Evolutionary conservation across 2,113 vertebrate genomes (phyloP).

Genomic region (Percopsis transmontana): DNA sequence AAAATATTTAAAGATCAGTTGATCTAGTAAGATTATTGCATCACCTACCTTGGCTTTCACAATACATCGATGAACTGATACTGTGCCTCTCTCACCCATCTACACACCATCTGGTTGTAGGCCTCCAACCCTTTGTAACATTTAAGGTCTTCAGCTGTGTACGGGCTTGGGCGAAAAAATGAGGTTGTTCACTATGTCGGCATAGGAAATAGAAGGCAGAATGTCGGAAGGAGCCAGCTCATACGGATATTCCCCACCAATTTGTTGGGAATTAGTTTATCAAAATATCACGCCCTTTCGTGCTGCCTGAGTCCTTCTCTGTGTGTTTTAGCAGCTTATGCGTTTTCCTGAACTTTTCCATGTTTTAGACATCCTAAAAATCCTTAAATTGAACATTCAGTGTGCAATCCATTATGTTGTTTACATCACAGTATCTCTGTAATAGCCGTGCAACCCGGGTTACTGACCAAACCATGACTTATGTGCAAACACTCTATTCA

Average conservation of each 20-base stretch:
- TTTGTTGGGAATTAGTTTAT: too few relatives aligned
- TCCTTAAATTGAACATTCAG: too few relatives aligned
- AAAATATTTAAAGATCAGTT: background rate
- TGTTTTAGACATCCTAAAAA: background rate
- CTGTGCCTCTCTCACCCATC: background rate
- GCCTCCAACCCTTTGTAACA: too few relatives aligned
- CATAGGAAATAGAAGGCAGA: background rate
- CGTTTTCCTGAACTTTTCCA: background rate
- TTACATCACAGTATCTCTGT: too few relatives aligned
- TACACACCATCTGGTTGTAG: slow-evolving; percentile 8
- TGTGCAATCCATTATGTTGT: too few relatives aligned
- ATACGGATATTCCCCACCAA: background rate
- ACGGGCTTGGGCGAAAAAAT: background rate
- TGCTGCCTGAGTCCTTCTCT: too few relatives aligned
- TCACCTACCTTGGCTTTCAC: slow-evolving; percentile 1
- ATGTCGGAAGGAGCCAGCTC: background rate
- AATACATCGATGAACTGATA: background rate
- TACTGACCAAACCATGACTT: too few relatives aligned
- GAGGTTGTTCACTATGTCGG: background rate
- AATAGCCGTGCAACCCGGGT: too few relatives aligned
- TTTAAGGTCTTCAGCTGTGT: too few relatives aligned
- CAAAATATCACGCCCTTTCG: background rate
- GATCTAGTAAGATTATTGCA: background rate
- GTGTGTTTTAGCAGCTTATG: background rate
- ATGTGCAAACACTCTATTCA: too few relatives aligned